Conservation (phyloP, 2,888 invertebrate species). For the Drosophila tanythrix region DNA sequence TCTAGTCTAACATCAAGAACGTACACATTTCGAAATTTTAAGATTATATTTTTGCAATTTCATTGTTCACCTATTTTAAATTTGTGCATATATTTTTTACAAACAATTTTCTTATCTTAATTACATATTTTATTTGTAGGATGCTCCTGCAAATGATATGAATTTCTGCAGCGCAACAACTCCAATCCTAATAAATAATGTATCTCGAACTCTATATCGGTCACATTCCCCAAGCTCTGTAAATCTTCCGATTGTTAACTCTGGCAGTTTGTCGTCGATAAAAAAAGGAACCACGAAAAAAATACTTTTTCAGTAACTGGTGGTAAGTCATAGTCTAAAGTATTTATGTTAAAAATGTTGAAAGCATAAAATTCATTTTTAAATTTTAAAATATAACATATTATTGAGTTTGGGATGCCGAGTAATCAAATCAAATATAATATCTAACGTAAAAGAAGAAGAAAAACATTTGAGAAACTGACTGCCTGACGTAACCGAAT, state of each 20-base stretch:
- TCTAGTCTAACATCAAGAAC: not conserved
- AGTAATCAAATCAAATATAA: not conserved
- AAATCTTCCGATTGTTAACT: conserved; percentile 56
- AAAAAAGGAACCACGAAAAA: conserved; percentile 65
- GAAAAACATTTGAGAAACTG: not conserved
- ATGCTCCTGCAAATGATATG: conserved; percentile 48
- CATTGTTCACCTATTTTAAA: not conserved
- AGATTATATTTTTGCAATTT: not conserved
- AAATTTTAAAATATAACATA: not conserved
- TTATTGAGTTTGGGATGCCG: not conserved
- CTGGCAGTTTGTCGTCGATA: conserved; percentile 55
- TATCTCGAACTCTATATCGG: conserved; percentile 60
- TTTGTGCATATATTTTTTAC: not conserved
- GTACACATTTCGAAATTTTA: not conserved
- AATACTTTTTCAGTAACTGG: conserved; percentile 72
- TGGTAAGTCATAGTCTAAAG: conserved; percentile 38
- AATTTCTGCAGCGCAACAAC: conserved; percentile 54
- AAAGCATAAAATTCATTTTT: not conserved
- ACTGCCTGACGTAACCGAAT: not conserved
- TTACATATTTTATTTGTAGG: conserved; percentile 39
- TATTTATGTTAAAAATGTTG: not conserved
- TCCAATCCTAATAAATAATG: conserved; percentile 65
- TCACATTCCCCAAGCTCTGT: conserved; percentile 50
- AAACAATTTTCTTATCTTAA: not conserved
- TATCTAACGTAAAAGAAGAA: not conserved